Percentiles rank a stretch among this genome's conserved stretches.
Conservation (phyloP, 1,140 invertebrate genomes). For the Calephelis virginiensis region DNA sequence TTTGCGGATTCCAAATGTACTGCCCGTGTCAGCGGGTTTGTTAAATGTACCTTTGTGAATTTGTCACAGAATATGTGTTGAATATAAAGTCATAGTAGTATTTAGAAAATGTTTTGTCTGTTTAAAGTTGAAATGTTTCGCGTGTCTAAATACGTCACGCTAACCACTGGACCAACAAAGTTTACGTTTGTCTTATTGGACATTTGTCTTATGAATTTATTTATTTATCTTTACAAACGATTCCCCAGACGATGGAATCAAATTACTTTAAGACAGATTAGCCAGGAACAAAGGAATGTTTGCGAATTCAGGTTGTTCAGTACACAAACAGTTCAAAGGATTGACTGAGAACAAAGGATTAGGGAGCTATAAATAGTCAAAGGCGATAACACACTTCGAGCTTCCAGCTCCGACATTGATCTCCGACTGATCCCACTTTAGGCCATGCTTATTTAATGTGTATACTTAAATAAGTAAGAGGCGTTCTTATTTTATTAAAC, state of each 20-base stretch:
- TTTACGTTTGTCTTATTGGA: too few relatives aligned
- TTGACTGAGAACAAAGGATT: constrained; percentile 33
- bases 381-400: constrained; percentile 25
- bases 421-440: constrained; percentile 12
- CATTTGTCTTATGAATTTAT: not conserved
- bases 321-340: constrained; percentile 38
- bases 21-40: constrained; percentile 7
- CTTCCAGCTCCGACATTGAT: constrained; percentile 20
- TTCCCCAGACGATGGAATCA: constrained; percentile 11
- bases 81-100: not conserved
- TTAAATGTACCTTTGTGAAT: constrained; percentile 7
- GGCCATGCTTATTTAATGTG: not conserved
- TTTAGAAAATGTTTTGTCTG: not conserved
- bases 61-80: constrained; percentile 1
- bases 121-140: too few relatives aligned
- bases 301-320: constrained; percentile 37
- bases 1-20: constrained; percentile 7
- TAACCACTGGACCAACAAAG: not conserved
- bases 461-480: not conserved
- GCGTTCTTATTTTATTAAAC: not conserved
- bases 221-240: not conserved
- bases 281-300: constrained; percentile 34
- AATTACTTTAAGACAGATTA: constrained; percentile 18
- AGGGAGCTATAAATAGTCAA: constrained; percentile 28
- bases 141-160: not conserved